These are phyloP conservation scores for Steinernema feltiae DNA, from an alignment of 1,140 invertebrate species.

Conservation along the genomic window DNA sequence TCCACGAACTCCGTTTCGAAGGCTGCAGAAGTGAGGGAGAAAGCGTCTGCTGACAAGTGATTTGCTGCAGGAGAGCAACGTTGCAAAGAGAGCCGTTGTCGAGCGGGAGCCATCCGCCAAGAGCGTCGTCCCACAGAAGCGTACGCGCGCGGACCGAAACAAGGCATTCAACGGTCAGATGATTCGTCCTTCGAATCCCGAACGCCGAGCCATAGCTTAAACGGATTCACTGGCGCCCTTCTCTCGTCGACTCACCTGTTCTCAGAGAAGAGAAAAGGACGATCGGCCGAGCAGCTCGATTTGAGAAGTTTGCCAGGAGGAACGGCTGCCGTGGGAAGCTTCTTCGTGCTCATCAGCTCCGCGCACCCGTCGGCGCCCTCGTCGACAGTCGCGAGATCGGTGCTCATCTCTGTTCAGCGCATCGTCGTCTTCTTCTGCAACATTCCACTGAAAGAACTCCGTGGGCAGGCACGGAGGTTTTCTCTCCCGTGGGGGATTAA, in stretches of 20 bases:
- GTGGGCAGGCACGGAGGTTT: background rate
- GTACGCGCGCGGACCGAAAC: conserved; percentile 23
- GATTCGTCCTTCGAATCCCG: conserved; percentile 12
- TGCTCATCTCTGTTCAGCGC: background rate
- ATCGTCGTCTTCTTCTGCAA: background rate
- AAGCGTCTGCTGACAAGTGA: conserved; percentile 30
- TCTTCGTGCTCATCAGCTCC: background rate
- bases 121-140: conserved; percentile 21
- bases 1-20: conserved; percentile 21
- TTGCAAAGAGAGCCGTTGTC: conserved; percentile 17
- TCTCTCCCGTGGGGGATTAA: background rate
- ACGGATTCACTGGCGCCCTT: background rate
- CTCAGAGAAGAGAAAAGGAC: background rate
- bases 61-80: conserved; percentile 25
- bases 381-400: background rate
- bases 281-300: conserved; percentile 2
- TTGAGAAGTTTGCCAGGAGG: background rate
- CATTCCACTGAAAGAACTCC: background rate
- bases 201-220: background rate
- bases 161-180: conserved; percentile 25
- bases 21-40: conserved; percentile 19
- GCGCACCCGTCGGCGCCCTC: background rate
- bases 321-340: background rate
- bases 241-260: background rate
- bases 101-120: conserved; percentile 21